Conservation (phyloP, 2,113 vertebrate genomes). For the Oryzias curvinotus region DNA sequence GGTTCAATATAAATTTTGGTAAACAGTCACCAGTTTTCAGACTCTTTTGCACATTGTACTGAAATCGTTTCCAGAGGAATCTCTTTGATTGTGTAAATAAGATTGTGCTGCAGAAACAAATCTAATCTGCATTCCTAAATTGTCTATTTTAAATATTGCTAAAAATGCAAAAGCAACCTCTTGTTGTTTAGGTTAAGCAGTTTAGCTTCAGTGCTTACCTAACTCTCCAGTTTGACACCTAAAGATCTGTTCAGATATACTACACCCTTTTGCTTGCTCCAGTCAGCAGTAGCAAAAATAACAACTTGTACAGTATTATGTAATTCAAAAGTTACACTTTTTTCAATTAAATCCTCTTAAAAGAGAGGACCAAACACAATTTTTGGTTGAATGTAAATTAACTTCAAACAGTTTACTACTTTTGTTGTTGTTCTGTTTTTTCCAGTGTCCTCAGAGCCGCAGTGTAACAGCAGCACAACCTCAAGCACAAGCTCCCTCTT, state of each 20-base stretch:
- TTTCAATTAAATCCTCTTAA: neutral
- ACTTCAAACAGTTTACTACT: neutral
- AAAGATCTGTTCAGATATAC: neutral
- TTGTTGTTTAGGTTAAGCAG: no score
- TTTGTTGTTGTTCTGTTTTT: constrained; percentile 31
- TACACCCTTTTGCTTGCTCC: neutral
- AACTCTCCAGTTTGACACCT: neutral
- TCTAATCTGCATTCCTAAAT: neutral
- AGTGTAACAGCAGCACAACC: constrained; percentile 88
- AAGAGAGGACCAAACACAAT: no score
- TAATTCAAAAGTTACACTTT: neutral
- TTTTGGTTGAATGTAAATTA: no score
- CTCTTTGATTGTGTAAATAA: neutral
- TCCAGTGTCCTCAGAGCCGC: constrained; percentile 80
- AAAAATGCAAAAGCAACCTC: no score
- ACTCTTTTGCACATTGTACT: neutral
- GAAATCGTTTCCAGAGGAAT: neutral
- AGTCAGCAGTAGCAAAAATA: neutral
- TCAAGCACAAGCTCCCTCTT: constrained; percentile 84
- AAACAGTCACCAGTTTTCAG: neutral
- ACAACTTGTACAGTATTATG: neutral
- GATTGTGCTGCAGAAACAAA: neutral
- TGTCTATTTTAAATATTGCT: no score
- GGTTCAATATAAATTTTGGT: no score
- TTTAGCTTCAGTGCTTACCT: neutral